Conservation (phyloP, 2,888 invertebrate genomes). For the Yponomeuta cagnagella region DNA sequence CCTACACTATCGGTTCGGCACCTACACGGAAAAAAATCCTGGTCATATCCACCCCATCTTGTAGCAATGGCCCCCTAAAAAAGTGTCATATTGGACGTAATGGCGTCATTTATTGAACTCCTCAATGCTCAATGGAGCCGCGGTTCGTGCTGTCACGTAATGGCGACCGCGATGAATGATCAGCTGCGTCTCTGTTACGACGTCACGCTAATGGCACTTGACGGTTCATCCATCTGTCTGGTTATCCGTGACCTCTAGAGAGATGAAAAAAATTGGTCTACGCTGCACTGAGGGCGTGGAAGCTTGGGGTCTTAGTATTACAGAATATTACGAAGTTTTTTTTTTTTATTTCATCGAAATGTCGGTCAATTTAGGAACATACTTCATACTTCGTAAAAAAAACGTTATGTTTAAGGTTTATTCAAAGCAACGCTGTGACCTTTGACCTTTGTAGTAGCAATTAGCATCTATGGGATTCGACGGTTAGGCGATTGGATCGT, state of each 20-base stretch:
- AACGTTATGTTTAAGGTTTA: too few species aligned
- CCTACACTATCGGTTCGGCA: not conserved
- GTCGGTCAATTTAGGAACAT: too few species aligned
- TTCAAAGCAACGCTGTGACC: too few species aligned
- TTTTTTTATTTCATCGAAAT: too few species aligned
- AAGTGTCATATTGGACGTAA: constrained; percentile 55
- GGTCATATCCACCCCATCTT: constrained; percentile 32
- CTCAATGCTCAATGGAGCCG: constrained; percentile 43
- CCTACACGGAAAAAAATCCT: constrained; percentile 15
- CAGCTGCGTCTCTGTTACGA: constrained; percentile 24
- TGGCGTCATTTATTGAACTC: constrained; percentile 65
- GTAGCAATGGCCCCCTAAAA: constrained; percentile 29
- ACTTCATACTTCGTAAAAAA: too few species aligned
- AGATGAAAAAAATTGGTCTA: not conserved
- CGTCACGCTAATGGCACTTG: constrained; percentile 9
- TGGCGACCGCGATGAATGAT: constrained; percentile 14
- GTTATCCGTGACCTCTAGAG: not conserved
- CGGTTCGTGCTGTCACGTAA: constrained; percentile 30
- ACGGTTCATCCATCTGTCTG: constrained; percentile 13
- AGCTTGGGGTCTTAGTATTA: not conserved
- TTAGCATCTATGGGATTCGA: too few species aligned
- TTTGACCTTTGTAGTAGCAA: too few species aligned
- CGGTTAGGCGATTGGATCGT: too few species aligned
- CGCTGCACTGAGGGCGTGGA: not conserved
- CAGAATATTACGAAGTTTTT: too few species aligned